Conservation (phyloP, 1,140 invertebrate species). For the Myzus persicae region DNA sequence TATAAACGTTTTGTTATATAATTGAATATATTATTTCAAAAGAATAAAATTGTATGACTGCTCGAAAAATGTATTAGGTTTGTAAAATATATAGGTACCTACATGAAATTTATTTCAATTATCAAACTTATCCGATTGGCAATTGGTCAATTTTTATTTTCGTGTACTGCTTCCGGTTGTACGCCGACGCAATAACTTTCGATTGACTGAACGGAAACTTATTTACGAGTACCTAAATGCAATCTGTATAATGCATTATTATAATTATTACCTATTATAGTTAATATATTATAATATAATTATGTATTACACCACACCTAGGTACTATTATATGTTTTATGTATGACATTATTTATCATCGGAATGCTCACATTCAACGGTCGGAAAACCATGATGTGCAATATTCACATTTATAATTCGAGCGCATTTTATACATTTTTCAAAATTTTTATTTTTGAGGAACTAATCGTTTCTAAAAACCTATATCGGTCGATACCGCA, state of each 20-base stretch:
- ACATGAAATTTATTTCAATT: neutral
- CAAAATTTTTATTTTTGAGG: neutral
- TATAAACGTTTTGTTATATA: neutral
- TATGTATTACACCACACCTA: too few species aligned
- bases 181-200: slow-evolving; percentile 2
- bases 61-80: neutral
- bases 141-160: slow-evolving; percentile 1
- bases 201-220: neutral
- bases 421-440: neutral
- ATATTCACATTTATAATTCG: neutral
- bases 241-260: neutral
- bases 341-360: neutral
- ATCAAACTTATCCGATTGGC: slow-evolving; percentile 31
- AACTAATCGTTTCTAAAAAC: neutral
- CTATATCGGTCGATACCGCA: neutral
- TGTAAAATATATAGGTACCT: neutral
- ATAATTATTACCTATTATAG: neutral
- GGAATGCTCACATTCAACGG: neutral
- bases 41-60: neutral
- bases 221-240: neutral
- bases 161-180: neutral
- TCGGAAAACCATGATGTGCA: neutral
- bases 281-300: neutral
- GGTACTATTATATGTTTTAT: too few species aligned
- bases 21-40: neutral